Base-by-base conservation (phyloP, 2,113 vertebrate species). In the Tyrannus savana region DNA sequence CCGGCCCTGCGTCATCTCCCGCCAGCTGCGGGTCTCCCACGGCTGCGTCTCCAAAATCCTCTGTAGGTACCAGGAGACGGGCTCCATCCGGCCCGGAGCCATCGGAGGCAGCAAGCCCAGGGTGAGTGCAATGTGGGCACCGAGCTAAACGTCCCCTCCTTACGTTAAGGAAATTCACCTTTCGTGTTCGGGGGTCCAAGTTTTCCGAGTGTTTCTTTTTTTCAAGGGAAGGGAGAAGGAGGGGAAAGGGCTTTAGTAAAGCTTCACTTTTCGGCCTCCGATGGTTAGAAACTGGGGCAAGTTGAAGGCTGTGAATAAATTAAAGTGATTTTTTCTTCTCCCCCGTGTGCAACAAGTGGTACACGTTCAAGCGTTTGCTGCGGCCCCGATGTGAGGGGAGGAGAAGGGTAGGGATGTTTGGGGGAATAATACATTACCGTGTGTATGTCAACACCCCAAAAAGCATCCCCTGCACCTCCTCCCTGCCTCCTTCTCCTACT, bases 11-110 rank as follows among this genome's bases (percentile, higher is more conserved):
- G 99, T 99, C 87, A 99, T 99, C 98, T 99, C 99, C 93, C 97
- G 99, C 76, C 99, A 99, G 97, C 97, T 99, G 46, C 98, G 99
- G 5, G 99, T 99, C 62, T 99, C 99, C 83, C 99, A 99, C 56
- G 99, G 99, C 31, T 99, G 99, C 25, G 99, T 99, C 58, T 99
- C 99, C 98, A 99, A 99, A 98, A 99, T 99, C 95, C 99, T 99
- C 35, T 99, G 99, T 94, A 98, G 99, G 83, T 99, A 99, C 98
- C 99, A 99, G 63, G 99, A 99, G 97, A 99, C 99, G 0, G 99
- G 99, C 12, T 99, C 99, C 42, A 99, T 99, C 97, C 98, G 99
- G 16, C 99, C 99, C 7, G 99, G 99, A 46, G 99, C 99, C 87
- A 99, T 99, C 55, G 99, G 99, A 8, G 99, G 99, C 96, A 99